Percentiles rank a stretch among this genome's conserved stretches.
Evolutionary conservation across 2,888 invertebrate species (phyloP).

Genomic region (Drosophila siamana): DNA sequence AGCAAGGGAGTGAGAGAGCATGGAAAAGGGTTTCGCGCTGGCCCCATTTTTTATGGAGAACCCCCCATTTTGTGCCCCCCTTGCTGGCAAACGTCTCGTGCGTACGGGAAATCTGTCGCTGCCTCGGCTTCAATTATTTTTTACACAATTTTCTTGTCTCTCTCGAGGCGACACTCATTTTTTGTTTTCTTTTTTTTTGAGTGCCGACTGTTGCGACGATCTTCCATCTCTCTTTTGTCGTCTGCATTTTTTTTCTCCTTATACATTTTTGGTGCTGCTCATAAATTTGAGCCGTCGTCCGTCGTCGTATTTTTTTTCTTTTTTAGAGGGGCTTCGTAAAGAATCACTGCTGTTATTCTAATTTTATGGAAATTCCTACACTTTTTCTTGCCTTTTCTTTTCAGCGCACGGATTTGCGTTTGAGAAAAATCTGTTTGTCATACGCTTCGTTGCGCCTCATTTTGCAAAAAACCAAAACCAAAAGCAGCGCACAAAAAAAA

Average conservation of each 20-base stretch:
- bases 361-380: constrained; percentile 81
- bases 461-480: constrained; percentile 59
- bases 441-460: constrained; percentile 82
- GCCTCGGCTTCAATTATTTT: constrained; percentile 79
- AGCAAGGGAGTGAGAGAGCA: neutral
- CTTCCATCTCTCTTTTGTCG: constrained; percentile 33
- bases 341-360: constrained; percentile 82
- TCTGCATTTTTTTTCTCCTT: constrained; percentile 17
- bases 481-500: neutral
- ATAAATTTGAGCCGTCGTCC: constrained; percentile 67
- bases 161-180: constrained; percentile 57
- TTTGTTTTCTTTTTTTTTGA: constrained; percentile 52
- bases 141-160: constrained; percentile 74
- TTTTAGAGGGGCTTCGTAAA: constrained; percentile 55
- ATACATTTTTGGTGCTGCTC: constrained; percentile 68
- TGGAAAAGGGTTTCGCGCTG: constrained; percentile 63
- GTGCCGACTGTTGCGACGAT: constrained; percentile 27
- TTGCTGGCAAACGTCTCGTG: constrained; percentile 29
- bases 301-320: constrained; percentile 2
- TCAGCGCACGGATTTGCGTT: constrained; percentile 79
- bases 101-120: constrained; percentile 71
- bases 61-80: constrained; percentile 7
- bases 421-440: constrained; percentile 81
- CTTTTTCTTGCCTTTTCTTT: constrained; percentile 74
- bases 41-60: constrained; percentile 41